These are phyloP conservation scores for Dascyllus trimaculatus DNA, from an alignment of 2,113 vertebrate species.

Conservation along the genomic window DNA sequence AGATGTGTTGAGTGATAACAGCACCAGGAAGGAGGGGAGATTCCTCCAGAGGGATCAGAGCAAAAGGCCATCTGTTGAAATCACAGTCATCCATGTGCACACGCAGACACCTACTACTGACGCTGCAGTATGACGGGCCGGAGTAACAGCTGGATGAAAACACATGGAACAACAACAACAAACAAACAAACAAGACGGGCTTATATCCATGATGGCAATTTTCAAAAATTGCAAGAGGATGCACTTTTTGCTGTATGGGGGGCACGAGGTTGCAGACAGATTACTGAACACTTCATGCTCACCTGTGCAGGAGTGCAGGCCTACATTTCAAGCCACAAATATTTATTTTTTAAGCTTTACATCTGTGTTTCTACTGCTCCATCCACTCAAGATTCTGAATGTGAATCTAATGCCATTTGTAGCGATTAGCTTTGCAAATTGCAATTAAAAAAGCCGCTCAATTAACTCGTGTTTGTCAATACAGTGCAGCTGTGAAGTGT, in stretches of 20 bases:
- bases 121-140: not conserved
- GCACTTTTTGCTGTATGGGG: slow-evolving; percentile 5
- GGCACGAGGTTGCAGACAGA: slow-evolving; percentile 4
- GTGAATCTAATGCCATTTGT: not conserved
- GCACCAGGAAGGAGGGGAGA: slow-evolving; percentile 51
- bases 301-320: slow-evolving; percentile 36
- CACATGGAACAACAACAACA: slow-evolving; percentile 7
- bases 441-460: not conserved
- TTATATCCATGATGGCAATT: not conserved
- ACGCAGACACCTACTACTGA: slow-evolving; percentile 34
- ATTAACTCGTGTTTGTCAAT: not conserved
- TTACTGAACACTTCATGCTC: slow-evolving; percentile 31
- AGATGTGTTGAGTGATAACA: slow-evolving; percentile 67
- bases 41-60: slow-evolving; percentile 61
- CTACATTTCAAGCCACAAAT: slow-evolving; percentile 24
- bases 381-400: not conserved
- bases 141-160: slow-evolving; percentile 50
- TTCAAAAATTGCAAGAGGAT: slow-evolving; percentile 1
- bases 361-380: not conserved
- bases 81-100: slow-evolving; percentile 29
- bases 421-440: not conserved
- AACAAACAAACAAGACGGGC: slow-evolving; percentile 9
- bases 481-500: slow-evolving; percentile 2
- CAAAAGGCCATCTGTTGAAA: slow-evolving; percentile 63
- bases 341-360: not conserved